Percentiles rank a stretch among this genome's conserved stretches.
Conservation (phyloP, 1,140 invertebrate genomes). For the Schlechtendalia chinensis region DNA sequence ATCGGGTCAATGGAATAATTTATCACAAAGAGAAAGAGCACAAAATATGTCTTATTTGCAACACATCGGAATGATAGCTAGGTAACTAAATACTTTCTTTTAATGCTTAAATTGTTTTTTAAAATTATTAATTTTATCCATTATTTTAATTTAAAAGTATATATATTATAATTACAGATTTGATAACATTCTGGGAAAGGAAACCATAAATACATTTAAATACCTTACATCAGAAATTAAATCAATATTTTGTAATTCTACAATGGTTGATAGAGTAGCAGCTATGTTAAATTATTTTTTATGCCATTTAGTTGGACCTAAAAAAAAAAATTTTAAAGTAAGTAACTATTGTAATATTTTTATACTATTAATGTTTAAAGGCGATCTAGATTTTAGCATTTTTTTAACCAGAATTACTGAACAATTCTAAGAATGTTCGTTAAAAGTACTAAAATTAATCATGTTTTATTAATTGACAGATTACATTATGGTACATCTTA, state of each 20-base stretch:
- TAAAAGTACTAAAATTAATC: too few relatives aligned
- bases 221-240: slow-evolving; percentile 81
- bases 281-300: slow-evolving; percentile 96
- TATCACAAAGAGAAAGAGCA: slow-evolving; percentile 70
- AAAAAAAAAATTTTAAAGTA: slow-evolving; percentile 83
- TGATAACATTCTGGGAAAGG: slow-evolving; percentile 87
- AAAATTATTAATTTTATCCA: background rate
- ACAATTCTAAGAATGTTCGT: too few relatives aligned
- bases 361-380: too few relatives aligned
- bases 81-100: slow-evolving; percentile 54
- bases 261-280: slow-evolving; percentile 89
- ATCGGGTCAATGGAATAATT: slow-evolving; percentile 71
- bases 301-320: slow-evolving; percentile 81
- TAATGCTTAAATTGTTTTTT: background rate
- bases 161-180: slow-evolving; percentile 60
- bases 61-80: slow-evolving; percentile 79
- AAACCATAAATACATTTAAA: slow-evolving; percentile 83
- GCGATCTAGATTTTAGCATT: too few relatives aligned
- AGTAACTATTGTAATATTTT: background rate
- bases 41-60: slow-evolving; percentile 74
- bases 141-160: background rate
- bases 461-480: too few relatives aligned
- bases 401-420: too few relatives aligned
- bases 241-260: slow-evolving; percentile 84
- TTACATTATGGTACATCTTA: too few relatives aligned